These are phyloP conservation scores for Mongoloraphidia duomilia DNA, from an alignment of 2,888 invertebrate genomes.

Conservation along the genomic window DNA sequence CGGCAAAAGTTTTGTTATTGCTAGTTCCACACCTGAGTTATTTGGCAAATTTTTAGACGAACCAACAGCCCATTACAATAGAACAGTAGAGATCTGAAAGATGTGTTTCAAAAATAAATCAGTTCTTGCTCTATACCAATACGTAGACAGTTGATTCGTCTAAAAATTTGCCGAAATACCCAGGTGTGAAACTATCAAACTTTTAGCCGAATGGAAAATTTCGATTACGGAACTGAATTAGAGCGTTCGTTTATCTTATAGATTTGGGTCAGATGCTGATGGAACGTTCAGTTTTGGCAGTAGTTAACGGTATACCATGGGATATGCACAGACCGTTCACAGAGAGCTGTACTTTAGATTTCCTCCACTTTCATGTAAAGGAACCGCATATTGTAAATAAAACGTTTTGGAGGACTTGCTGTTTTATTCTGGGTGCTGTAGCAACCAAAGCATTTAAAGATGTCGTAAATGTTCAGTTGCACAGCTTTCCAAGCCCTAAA, in stretches of 20 bases:
- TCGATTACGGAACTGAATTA: background rate
- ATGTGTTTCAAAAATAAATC: no score
- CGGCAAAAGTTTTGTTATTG: no score
- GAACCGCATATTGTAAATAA: constrained; percentile 51
- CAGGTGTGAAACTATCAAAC: no score
- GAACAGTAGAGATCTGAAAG: no score
- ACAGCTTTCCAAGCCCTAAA: constrained; percentile 84
- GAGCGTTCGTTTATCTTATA: constrained; percentile 27
- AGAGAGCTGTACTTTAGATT: constrained; percentile 44
- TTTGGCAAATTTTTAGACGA: no score
- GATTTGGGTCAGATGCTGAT: constrained; percentile 61
- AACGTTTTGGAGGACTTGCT: constrained; percentile 88
- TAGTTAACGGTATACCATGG: constrained; percentile 68
- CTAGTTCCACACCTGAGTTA: no score
- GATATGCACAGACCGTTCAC: constrained; percentile 83
- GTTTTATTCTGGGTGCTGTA: constrained; percentile 73
- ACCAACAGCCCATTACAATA: no score
- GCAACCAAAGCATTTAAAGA: constrained; percentile 68
- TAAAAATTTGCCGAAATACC: no score
- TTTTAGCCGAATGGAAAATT: no score
- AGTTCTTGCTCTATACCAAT: no score
- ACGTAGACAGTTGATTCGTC: no score
- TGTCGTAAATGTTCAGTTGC: constrained; percentile 55
- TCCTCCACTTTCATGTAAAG: constrained; percentile 46
- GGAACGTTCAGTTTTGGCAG: constrained; percentile 60